Evolutionary conservation across 1,140 invertebrate genomes (phyloP), one percentile per base, ranked within the genome.

Genomic region (Apocrypta bakeri): DNA sequence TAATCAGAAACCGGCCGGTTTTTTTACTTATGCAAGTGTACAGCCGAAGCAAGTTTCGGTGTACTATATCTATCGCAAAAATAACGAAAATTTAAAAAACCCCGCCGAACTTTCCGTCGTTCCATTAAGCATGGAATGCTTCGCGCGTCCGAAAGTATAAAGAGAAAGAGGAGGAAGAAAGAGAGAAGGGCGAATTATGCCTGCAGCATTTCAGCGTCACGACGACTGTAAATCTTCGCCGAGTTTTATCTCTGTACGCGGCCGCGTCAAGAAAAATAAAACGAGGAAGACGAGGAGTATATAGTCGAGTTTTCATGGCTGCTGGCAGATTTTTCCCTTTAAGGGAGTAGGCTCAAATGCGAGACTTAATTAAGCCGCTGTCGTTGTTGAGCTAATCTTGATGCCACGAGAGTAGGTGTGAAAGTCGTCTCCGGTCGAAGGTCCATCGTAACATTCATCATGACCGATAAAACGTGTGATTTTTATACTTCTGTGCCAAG

Each of bases 181-280:
- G 42, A 2, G 72, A 74, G 42, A 48, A 25, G 14, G n/a, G 48
- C 14, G 48, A 56, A 56, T 56, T 56, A 17, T 17, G 21, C 48
- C 48, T 56, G 17, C 48, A 21, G 48, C 48, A 56, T 56, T 3
- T n/a, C 48, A 56, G 42, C 48, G 48, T 37, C 33, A 56, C 48
- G 48, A 56, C 48, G 48, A 56, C 48, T 56, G 64, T 68, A 68
- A 68, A 68, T 68, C 64, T 68, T 68, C 11, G 64, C 64, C 64
- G 17, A 27, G 64, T 68, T 68, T 68, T 68, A 31, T 27, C 63
- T 31, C 64, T 68, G 25, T 17, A 25, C 64, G 64, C 25, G 25
- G n/a, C 8, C 11, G 64, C 27, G 11, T 29, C 17, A 24, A 25
- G 17, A 68, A 68, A 68, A 68, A 68, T 68, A 68, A 68, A 14